Conservation (phyloP, 1,140 invertebrate species). For the Chymomyza costata region DNA sequence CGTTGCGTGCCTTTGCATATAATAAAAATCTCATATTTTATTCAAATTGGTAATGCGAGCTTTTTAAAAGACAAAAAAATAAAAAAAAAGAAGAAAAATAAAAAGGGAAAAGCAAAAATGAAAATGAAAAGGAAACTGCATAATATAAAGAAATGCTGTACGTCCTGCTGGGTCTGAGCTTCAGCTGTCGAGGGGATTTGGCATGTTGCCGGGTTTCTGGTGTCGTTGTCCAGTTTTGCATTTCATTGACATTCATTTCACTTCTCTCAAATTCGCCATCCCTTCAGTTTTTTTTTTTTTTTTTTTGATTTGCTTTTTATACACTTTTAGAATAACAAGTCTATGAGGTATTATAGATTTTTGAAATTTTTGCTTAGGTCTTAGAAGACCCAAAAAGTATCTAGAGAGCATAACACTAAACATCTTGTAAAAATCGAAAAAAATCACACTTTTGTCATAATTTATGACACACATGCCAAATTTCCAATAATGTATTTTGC, state of each 20-base stretch:
- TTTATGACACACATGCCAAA: neutral
- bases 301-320: slow-evolving; percentile 1
- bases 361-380: no score
- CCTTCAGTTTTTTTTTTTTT: slow-evolving; percentile 3
- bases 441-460: neutral
- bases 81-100: neutral
- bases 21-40: slow-evolving; percentile 74
- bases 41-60: slow-evolving; percentile 72
- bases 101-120: slow-evolving; percentile 3
- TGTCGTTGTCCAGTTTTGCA: slow-evolving; percentile 34
- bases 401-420: no score
- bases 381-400: no score
- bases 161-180: neutral
- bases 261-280: neutral
- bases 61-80: neutral
- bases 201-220: neutral
- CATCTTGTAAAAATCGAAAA: neutral
- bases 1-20: slow-evolving; percentile 35
- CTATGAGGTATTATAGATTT: neutral
- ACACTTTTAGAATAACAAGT: neutral
- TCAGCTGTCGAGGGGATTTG: neutral
- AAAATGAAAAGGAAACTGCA: neutral
- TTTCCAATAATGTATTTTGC: neutral
- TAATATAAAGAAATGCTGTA: neutral
- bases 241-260: slow-evolving; percentile 52